A percentile compares a stretch with the other conserved stretches of the same genome.
Evolutionary conservation across 2,888 invertebrate species (phyloP).

Genomic region (Ophioninae sp.): DNA sequence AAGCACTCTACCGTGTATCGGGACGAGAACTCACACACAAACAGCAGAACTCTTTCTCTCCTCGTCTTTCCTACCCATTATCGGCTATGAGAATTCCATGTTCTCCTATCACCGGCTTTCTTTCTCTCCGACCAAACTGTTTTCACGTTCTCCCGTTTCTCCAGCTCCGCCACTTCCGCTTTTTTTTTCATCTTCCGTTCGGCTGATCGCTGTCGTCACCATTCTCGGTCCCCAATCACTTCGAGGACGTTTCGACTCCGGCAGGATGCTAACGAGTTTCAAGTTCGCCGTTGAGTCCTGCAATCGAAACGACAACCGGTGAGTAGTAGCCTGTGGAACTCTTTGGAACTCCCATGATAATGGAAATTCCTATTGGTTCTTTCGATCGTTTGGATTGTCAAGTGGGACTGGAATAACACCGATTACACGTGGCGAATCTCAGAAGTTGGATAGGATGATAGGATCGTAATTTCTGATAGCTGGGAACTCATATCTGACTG

Average conservation of each 20-base stretch:
- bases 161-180: not conserved
- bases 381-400: too few relatives aligned
- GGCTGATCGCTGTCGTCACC: slow-evolving; percentile 48
- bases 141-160: slow-evolving; percentile 36
- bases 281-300: slow-evolving; percentile 19
- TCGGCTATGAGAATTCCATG: slow-evolving; percentile 1
- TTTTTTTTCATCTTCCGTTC: slow-evolving; percentile 37
- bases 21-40: slow-evolving; percentile 61
- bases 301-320: slow-evolving; percentile 7
- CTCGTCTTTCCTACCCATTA: slow-evolving; percentile 32
- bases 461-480: too few relatives aligned
- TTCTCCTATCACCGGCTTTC: slow-evolving; percentile 20
- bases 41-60: slow-evolving; percentile 53
- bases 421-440: too few relatives aligned
- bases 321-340: not conserved
- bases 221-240: slow-evolving; percentile 29
- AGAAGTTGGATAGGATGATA: too few relatives aligned
- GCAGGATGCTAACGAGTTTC: slow-evolving; percentile 53
- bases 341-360: not conserved
- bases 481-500: not conserved
- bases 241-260: slow-evolving; percentile 41
- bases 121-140: slow-evolving; percentile 33
- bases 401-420: too few relatives aligned
- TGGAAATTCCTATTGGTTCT: not conserved
- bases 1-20: slow-evolving; percentile 77